phyloP scores from a whole-genome alignment of 2,113 vertebrate genomes.

The Fregata magnificens region DNA sequence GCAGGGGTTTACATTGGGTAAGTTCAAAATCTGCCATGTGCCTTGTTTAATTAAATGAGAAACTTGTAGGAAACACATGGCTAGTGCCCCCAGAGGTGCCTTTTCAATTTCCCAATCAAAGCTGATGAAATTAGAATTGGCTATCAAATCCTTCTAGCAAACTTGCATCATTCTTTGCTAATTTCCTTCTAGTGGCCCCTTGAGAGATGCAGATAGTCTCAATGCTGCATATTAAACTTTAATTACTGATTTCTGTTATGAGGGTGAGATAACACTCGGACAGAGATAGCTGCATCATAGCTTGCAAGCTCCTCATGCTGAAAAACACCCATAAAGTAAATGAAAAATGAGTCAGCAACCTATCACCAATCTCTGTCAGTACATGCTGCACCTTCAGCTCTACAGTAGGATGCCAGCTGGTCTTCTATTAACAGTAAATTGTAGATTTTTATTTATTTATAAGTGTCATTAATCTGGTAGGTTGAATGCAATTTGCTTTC shows the following conservation, averaged over 20 bases:
- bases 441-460: conserved; percentile 58
- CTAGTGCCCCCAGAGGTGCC: background rate
- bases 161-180: conserved; percentile 37
- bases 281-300: conserved; percentile 14
- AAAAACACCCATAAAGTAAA: conserved; percentile 8
- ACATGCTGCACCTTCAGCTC: conserved; percentile 25
- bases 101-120: conserved; percentile 38
- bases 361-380: background rate
- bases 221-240: conserved; percentile 52
- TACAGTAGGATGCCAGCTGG: conserved; percentile 4
- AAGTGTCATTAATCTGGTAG: conserved; percentile 36
- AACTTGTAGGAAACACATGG: background rate
- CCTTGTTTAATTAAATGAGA: background rate
- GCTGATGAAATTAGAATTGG: conserved; percentile 47
- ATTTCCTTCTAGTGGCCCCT: conserved; percentile 41
- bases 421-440: conserved; percentile 53
- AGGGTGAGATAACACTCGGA: background rate
- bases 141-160: conserved; percentile 47
- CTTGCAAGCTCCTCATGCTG: background rate
- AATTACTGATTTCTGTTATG: conserved; percentile 52
- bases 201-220: conserved; percentile 38
- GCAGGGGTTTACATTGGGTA: background rate
- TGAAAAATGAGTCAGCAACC: conserved; percentile 58
- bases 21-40: background rate
- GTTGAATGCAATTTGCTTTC: background rate